Conservation (phyloP, 2,797 vertebrate genomes). For the Antrozous pallidus region DNA sequence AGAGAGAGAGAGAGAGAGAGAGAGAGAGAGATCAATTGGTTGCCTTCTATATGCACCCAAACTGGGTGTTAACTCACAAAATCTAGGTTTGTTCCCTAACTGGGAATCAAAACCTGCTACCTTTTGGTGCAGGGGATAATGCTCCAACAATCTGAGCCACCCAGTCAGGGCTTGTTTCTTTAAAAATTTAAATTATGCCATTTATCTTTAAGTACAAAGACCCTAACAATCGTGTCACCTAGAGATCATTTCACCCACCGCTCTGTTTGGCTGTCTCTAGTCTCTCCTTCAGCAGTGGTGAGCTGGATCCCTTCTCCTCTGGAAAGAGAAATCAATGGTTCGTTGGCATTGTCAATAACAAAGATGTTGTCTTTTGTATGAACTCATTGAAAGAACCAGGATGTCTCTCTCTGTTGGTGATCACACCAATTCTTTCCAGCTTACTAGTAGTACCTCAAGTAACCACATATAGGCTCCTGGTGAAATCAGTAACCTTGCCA, state of each 20-base stretch:
- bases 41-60: background rate
- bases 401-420: background rate
- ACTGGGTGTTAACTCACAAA: background rate
- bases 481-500: background rate
- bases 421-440: background rate
- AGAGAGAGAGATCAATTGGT: background rate
- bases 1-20: too few species aligned
- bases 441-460: background rate
- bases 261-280: background rate
- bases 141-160: background rate
- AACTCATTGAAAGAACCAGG: background rate
- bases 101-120: background rate
- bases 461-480: background rate
- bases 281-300: background rate
- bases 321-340: background rate
- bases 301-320: background rate
- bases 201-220: background rate
- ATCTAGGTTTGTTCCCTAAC: background rate
- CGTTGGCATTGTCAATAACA: background rate
- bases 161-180: background rate
- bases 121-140: background rate
- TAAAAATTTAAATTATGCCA: background rate
- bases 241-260: background rate
- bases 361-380: background rate
- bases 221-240: too few species aligned